Conservation (phyloP, 2,888 invertebrate species). For the Esperia sulphurella region DNA sequence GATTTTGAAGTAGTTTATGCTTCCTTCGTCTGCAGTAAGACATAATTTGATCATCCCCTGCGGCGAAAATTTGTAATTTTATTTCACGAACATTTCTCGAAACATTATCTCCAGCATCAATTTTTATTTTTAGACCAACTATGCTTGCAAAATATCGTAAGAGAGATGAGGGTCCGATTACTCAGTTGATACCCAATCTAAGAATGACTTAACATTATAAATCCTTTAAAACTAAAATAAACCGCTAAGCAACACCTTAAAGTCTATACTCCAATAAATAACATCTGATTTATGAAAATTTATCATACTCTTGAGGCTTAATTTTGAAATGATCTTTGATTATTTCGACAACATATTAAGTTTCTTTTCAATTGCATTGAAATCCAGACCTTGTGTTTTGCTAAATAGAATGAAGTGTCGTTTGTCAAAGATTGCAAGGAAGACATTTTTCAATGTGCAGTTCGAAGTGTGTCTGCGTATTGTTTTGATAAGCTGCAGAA, state of each 20-base stretch:
- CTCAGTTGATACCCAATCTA: constrained; percentile 41
- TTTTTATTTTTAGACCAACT: constrained; percentile 46
- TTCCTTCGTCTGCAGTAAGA: background rate
- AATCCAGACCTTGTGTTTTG: constrained; percentile 50
- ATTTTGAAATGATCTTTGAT: constrained; percentile 69
- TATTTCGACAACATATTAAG: constrained; percentile 40
- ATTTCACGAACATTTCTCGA: constrained; percentile 28
- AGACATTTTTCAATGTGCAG: constrained; percentile 54
- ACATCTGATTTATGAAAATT: constrained; percentile 76
- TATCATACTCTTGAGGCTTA: constrained; percentile 77
- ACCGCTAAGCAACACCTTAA: constrained; percentile 72
- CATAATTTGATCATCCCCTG: constrained; percentile 9
- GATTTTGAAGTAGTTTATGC: background rate
- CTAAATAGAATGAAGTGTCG: constrained; percentile 41
- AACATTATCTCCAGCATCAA: constrained; percentile 40
- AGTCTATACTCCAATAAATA: constrained; percentile 76
- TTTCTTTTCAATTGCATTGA: constrained; percentile 30
- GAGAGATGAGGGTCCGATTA: constrained; percentile 58
- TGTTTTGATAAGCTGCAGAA: constrained; percentile 79
- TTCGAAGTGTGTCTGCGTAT: constrained; percentile 77
- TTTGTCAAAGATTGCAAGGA: constrained; percentile 32
- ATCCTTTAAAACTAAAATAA: constrained; percentile 59
- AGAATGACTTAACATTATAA: constrained; percentile 49
- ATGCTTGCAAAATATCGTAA: constrained; percentile 42
- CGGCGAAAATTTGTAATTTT: constrained; percentile 23